Conservation (phyloP, 1,140 invertebrate genomes). For the Potamilus streckersoni region DNA sequence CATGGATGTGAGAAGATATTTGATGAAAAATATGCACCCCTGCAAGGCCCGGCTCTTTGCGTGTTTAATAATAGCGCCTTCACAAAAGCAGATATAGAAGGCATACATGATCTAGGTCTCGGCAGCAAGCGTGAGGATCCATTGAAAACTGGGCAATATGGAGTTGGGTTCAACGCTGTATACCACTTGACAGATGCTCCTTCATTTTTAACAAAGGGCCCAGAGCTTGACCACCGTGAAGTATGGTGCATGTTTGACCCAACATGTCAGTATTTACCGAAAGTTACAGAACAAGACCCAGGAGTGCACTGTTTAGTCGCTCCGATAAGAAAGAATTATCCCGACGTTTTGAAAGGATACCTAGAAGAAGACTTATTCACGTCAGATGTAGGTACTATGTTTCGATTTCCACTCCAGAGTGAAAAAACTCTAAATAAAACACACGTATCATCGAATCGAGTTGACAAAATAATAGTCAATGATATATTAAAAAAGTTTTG, state of each 20-base stretch:
- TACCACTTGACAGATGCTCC: slow-evolving; percentile 62
- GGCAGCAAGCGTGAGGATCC: slow-evolving; percentile 47
- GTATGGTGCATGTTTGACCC: slow-evolving; percentile 56
- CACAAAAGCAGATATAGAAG: slow-evolving; percentile 51
- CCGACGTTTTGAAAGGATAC: slow-evolving; percentile 41
- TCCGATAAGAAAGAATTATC: slow-evolving; percentile 26
- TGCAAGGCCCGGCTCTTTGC: slow-evolving; percentile 56
- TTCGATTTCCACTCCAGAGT: slow-evolving; percentile 40
- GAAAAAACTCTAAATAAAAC: slow-evolving; percentile 35
- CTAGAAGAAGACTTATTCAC: slow-evolving; percentile 5
- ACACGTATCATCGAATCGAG: slow-evolving; percentile 16
- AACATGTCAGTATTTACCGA: slow-evolving; percentile 42
- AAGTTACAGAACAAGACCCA: slow-evolving; percentile 32
- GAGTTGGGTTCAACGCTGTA: slow-evolving; percentile 61
- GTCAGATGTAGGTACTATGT: slow-evolving; percentile 25
- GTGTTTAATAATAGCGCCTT: slow-evolving; percentile 59
- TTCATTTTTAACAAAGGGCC: slow-evolving; percentile 50
- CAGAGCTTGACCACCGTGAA: slow-evolving; percentile 34
- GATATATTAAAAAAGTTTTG: slow-evolving; percentile 39
- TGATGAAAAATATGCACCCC: slow-evolving; percentile 31
- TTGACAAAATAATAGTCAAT: slow-evolving; percentile 20
- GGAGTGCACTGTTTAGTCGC: slow-evolving; percentile 36
- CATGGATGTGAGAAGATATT: slow-evolving; percentile 36
- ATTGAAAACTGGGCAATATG: slow-evolving; percentile 54
- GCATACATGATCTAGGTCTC: slow-evolving; percentile 53